phyloP scores from a whole-genome alignment of 1,140 invertebrate species.

The Solenopsis invicta region DNA sequence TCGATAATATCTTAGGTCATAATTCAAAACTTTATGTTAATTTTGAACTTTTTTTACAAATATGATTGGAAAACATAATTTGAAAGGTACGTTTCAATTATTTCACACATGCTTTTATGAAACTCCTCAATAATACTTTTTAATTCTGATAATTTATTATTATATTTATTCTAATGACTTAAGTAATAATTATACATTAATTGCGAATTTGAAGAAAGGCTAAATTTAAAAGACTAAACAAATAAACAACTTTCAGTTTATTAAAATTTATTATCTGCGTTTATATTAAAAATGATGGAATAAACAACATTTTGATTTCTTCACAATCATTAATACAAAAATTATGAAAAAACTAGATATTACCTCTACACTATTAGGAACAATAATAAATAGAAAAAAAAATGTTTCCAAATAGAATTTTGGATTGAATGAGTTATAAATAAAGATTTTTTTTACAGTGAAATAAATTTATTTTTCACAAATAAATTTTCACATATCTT shows the following conservation, averaged over 20 bases:
- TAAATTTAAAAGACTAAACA: background rate
- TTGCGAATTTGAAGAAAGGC: background rate
- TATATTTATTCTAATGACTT: background rate
- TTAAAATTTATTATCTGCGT: background rate
- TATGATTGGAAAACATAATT: background rate
- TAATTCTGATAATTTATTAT: background rate
- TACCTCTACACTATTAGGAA: too few species aligned
- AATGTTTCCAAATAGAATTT: too few species aligned
- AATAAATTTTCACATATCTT: too few species aligned
- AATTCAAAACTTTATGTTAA: background rate
- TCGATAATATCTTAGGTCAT: background rate
- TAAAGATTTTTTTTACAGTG: too few species aligned
- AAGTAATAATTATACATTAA: background rate
- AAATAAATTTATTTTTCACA: too few species aligned
- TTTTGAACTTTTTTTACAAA: background rate
- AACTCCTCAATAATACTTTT: background rate
- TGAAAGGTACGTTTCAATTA: background rate
- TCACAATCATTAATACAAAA: too few species aligned
- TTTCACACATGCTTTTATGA: background rate
- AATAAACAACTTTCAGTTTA: background rate
- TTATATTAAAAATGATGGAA: background rate
- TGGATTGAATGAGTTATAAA: too few species aligned
- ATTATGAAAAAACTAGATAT: too few species aligned
- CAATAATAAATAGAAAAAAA: too few species aligned
- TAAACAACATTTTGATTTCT: too few species aligned